A percentile compares a stretch with the other conserved stretches of the same genome.
phyloP scores from a whole-genome alignment of 92 coral and sea anemone species.

The Umimayanthus kanabou region DNA sequence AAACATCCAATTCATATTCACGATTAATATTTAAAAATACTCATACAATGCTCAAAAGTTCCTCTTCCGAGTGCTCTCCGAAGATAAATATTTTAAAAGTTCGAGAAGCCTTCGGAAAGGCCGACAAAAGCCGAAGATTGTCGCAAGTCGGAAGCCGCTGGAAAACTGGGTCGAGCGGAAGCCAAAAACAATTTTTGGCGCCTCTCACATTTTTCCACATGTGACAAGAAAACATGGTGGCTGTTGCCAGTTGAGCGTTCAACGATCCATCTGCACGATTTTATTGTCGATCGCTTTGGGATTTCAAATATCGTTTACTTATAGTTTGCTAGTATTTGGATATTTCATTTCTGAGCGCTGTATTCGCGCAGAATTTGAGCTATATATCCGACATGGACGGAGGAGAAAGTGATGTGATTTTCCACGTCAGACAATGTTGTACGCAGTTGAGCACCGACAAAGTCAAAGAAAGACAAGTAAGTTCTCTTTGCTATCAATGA shows the following conservation, averaged over 20 bases:
- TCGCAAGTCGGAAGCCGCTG: not conserved
- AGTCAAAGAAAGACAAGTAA: slow-evolving; percentile 26
- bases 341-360: not conserved
- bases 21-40: not conserved
- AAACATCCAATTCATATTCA: slow-evolving; percentile 3
- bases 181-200: slow-evolving; percentile 22
- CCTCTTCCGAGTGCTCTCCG: not conserved
- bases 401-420: not conserved
- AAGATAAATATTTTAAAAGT: not conserved
- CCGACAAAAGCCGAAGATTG: not conserved
- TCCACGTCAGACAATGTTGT: slow-evolving; percentile 3
- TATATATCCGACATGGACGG: not conserved
- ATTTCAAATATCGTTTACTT: not conserved
- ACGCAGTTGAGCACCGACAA: slow-evolving; percentile 11
- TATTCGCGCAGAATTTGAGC: not conserved
- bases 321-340: not conserved
- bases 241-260: too few relatives aligned
- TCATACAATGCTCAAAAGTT: not conserved
- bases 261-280: not conserved
- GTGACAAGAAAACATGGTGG: not conserved
- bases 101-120: not conserved
- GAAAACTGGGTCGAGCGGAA: slow-evolving; percentile 19
- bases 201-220: slow-evolving; percentile 14
- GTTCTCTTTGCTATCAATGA: not conserved
- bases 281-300: not conserved